These are phyloP conservation scores for Cryptoprocta ferox DNA, from an alignment of 2,797 vertebrate species.

Conservation along the genomic window DNA sequence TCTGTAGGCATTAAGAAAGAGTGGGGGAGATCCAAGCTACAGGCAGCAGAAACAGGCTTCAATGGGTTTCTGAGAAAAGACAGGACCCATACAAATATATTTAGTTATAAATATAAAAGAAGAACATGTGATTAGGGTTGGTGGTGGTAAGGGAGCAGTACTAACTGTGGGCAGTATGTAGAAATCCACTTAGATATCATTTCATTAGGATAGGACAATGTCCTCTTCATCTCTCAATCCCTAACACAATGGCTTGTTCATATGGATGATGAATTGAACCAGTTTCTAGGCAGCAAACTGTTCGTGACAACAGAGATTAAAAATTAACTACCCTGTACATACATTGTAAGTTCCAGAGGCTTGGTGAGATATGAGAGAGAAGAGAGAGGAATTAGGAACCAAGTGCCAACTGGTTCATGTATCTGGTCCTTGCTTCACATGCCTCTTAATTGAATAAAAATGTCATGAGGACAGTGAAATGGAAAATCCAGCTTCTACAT, in stretches of 20 bases:
- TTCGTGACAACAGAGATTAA: conserved; percentile 29
- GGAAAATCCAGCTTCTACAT: background rate
- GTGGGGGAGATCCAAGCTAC: background rate
- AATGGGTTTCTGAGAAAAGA: background rate
- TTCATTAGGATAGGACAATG: background rate
- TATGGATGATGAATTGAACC: conserved; percentile 32
- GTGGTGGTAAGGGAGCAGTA: background rate
- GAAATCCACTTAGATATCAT: background rate
- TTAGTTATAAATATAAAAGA: conserved; percentile 17
- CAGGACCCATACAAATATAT: background rate
- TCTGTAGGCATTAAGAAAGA: background rate
- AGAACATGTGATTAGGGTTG: background rate
- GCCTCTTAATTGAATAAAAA: conserved; percentile 34
- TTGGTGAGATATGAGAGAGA: conserved; percentile 11
- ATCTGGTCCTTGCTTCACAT: background rate
- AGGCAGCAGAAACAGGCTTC: background rate
- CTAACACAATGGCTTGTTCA: conserved; percentile 18
- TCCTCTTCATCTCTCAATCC: conserved; percentile 35
- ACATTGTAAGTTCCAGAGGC: conserved; percentile 34
- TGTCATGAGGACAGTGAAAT: background rate
- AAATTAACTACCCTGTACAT: conserved; percentile 30
- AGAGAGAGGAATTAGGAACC: conserved; percentile 47
- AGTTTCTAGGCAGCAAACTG: conserved; percentile 39
- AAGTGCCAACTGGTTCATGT: conserved; percentile 3
- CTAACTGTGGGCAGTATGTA: background rate